Base-by-base conservation (phyloP, 2,888 invertebrate genomes). In the Diploptera punctata region DNA sequence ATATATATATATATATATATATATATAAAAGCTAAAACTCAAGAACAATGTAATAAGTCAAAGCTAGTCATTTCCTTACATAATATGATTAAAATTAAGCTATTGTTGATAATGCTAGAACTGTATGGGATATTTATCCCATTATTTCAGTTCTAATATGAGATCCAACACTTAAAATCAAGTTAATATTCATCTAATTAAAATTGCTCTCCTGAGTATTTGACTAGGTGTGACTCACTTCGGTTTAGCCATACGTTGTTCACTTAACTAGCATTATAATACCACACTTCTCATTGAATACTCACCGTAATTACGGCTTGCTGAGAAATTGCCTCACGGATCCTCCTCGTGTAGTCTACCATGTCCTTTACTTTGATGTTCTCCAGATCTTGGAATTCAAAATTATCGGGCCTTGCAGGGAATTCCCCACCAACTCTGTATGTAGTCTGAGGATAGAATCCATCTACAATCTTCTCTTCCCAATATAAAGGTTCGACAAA, bases 401-500 rank as follows among this genome's bases (percentile, higher is more conserved):
- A 81, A 78, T 86, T 83, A 79, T 87, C 84, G 1, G 84, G 81
- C 74, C 89, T 85, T 43, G 84, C 83, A 0, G 87, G 86, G 60
- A 87, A 79, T 72, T 87, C 84, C 16, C 88, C 81, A 67, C 89
- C 89, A 76, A 87, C 88, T 78, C 85, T 84, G 73, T 84, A 80
- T 69, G 81, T 80, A 81, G 89, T 79, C 80, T 87, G 86, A 0
- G 89, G 89, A 83, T 87, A 87, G 80, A 87, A 89, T 74, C 74
- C 74, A 44, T 75, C 54, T 21, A 67, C 47, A 21, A 74, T 71
- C 43, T 43, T 52, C 9, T 81, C 80, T 73, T 86, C 83, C 79
- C 85, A 86, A 33, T 87, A 84, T 72, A 90, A 84, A 9, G 86
- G 84, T 38, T 87, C 84, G 75, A 92, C 89, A 75, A 90, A 89